These are phyloP conservation scores for Agrilus planipennis DNA, from an alignment of 1,140 invertebrate genomes.

Conservation along the genomic window DNA sequence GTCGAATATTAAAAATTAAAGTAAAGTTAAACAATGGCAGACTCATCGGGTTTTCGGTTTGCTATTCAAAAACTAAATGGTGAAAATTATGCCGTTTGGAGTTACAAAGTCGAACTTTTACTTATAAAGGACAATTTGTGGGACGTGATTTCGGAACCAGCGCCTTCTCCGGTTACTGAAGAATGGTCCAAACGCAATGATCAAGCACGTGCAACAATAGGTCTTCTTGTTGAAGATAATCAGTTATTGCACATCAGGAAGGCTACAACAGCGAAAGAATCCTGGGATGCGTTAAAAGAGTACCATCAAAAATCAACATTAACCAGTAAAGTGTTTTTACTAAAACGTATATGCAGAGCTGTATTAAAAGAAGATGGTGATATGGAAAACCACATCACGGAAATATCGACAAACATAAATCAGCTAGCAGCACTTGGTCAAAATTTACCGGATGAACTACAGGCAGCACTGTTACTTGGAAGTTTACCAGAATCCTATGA, in stretches of 20 bases:
- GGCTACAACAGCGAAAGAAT: background rate
- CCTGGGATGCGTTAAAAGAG: slow-evolving; percentile 2
- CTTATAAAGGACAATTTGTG: too few relatives aligned
- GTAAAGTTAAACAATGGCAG: too few relatives aligned
- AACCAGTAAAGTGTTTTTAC: background rate
- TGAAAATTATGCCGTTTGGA: too few relatives aligned
- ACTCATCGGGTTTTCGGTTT: too few relatives aligned
- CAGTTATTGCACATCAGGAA: slow-evolving; percentile 3
- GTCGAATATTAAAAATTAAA: too few relatives aligned
- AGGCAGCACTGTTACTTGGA: background rate
- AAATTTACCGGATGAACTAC: background rate
- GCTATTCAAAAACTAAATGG: too few relatives aligned
- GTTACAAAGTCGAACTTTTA: too few relatives aligned
- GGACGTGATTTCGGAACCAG: too few relatives aligned
- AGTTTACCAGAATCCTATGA: slow-evolving; percentile 1
- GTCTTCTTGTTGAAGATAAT: slow-evolving; percentile 4
- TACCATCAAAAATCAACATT: slow-evolving; percentile 4
- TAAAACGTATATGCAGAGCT: background rate
- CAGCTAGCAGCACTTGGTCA: too few relatives aligned
- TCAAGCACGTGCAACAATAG: slow-evolving; percentile 4
- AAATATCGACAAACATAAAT: too few relatives aligned
- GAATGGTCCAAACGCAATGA: slow-evolving; percentile 1
- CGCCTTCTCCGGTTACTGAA: too few relatives aligned
- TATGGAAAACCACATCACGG: too few relatives aligned
- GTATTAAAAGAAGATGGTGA: background rate